A percentile compares a stretch with the other conserved stretches of the same genome.
Evolutionary conservation across 2,888 invertebrate genomes (phyloP).

Genomic region (Alentia gelatinosa): DNA sequence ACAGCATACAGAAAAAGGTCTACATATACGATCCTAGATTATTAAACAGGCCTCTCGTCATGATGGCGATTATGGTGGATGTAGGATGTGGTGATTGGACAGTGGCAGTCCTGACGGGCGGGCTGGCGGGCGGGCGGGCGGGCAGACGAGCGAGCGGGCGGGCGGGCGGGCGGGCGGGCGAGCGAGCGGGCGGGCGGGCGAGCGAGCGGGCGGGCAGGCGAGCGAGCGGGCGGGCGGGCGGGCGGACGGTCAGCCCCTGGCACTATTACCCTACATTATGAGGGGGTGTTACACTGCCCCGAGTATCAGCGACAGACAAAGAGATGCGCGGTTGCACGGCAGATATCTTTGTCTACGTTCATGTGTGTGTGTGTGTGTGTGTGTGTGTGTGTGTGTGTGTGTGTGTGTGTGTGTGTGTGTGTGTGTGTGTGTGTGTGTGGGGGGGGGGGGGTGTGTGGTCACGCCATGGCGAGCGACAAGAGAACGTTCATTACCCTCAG

Average conservation of each 20-base stretch:
- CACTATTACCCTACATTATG: neutral
- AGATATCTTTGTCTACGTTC: neutral
- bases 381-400: too few relatives aligned
- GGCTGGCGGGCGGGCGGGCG: too few relatives aligned
- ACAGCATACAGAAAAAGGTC: too few relatives aligned
- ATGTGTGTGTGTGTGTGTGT: neutral
- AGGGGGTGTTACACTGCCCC: neutral
- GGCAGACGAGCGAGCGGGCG: too few relatives aligned
- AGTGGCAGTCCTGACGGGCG: too few relatives aligned
- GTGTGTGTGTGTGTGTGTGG: too few relatives aligned
- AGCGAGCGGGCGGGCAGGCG: neutral
- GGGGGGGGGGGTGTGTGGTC: neutral
- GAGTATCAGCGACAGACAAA: neutral
- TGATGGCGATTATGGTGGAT: too few relatives aligned
- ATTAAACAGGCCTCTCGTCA: too few relatives aligned
- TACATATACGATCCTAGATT: too few relatives aligned
- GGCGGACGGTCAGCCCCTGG: neutral
- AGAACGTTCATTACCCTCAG: neutral
- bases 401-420: too few relatives aligned
- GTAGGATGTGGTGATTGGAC: too few relatives aligned
- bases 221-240: neutral
- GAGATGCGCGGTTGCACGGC: neutral
- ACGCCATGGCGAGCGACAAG: neutral
- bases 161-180: too few relatives aligned
- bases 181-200: neutral